Conservation (phyloP, 2,888 invertebrate species). For the Sturmia bella region DNA sequence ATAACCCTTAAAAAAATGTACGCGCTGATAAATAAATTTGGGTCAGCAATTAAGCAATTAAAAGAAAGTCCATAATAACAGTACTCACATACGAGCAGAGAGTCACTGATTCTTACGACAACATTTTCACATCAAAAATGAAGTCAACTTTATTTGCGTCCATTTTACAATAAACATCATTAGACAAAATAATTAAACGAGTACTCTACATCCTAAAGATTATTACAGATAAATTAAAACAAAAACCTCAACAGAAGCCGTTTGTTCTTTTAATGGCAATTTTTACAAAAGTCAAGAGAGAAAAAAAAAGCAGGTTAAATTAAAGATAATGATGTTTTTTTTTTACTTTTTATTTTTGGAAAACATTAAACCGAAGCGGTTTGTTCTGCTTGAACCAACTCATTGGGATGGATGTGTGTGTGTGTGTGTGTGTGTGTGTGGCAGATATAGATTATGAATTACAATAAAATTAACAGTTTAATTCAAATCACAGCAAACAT, state of each 20-base stretch:
- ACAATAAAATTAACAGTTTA: constrained; percentile 66
- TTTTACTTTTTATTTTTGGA: constrained; percentile 42
- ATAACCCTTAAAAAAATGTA: constrained; percentile 13
- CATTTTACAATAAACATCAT: constrained; percentile 34
- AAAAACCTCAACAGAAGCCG: constrained; percentile 54
- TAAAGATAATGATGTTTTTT: constrained; percentile 38
- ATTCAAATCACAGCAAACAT: constrained; percentile 60
- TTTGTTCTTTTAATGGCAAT: constrained; percentile 53
- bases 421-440: background rate
- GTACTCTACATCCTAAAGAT: constrained; percentile 63
- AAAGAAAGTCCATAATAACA: constrained; percentile 60
- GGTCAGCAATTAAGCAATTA: constrained; percentile 60
- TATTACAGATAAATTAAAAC: constrained; percentile 61
- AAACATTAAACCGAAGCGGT: constrained; percentile 38
- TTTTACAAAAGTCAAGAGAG: constrained; percentile 28
- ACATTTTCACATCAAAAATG: constrained; percentile 45
- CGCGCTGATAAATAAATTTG: constrained; percentile 49
- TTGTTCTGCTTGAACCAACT: constrained; percentile 17
- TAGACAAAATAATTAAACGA: constrained; percentile 67
- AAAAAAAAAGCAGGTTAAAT: constrained; percentile 56
- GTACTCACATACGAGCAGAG: constrained; percentile 18
- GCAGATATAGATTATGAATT: constrained; percentile 64
- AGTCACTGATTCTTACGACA: constrained; percentile 8
- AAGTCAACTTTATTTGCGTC: background rate
- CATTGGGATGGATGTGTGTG: too few relatives aligned